A percentile compares a stretch with the other conserved stretches of the same genome.
phyloP scores from a whole-genome alignment of 2,888 invertebrate genomes.

The Eupelmus urozonus region DNA sequence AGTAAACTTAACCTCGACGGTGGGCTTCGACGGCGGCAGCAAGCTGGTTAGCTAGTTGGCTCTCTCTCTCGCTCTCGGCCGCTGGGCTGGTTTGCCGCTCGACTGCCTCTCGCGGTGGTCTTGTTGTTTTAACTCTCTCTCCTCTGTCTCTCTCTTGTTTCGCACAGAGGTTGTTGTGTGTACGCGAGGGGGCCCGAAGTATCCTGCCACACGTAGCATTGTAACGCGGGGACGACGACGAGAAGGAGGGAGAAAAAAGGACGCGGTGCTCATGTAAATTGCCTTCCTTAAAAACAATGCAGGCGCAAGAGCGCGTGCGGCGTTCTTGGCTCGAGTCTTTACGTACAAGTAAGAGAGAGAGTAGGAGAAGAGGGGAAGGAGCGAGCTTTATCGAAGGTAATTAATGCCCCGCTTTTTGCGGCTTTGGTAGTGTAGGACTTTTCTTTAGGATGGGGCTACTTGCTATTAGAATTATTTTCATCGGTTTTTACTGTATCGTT shows the following conservation, averaged over 20 bases:
- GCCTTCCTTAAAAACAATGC: constrained; percentile 66
- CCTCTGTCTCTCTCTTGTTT: constrained; percentile 53
- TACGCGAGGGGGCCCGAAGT: constrained; percentile 3
- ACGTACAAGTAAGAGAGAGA: too few species aligned
- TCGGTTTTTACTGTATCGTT: too few species aligned
- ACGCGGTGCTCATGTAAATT: constrained; percentile 67
- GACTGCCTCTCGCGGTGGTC: constrained; percentile 65
- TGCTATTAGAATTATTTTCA: not conserved
- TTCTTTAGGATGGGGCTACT: not conserved
- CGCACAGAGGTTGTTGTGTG: not conserved
- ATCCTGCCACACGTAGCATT: constrained; percentile 37
- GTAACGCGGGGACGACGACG: constrained; percentile 25
- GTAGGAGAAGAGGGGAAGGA: not conserved
- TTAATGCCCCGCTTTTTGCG: constrained; percentile 61
- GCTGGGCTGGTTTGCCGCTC: constrained; percentile 62
- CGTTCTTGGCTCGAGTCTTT: constrained; percentile 18
- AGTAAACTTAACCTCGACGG: constrained; percentile 71
- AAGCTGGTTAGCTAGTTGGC: constrained; percentile 62
- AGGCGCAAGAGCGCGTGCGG: constrained; percentile 12
- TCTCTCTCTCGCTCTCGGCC: constrained; percentile 22
- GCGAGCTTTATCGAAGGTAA: constrained; percentile 60
- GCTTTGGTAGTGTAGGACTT: constrained; percentile 7
- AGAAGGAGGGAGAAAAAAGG: constrained; percentile 57
- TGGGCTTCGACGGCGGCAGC: constrained; percentile 61
- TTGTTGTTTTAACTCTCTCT: constrained; percentile 70